These are phyloP conservation scores for Coccyzus lansbergi DNA, from an alignment of 2,797 vertebrate species.

Conservation along the genomic window DNA sequence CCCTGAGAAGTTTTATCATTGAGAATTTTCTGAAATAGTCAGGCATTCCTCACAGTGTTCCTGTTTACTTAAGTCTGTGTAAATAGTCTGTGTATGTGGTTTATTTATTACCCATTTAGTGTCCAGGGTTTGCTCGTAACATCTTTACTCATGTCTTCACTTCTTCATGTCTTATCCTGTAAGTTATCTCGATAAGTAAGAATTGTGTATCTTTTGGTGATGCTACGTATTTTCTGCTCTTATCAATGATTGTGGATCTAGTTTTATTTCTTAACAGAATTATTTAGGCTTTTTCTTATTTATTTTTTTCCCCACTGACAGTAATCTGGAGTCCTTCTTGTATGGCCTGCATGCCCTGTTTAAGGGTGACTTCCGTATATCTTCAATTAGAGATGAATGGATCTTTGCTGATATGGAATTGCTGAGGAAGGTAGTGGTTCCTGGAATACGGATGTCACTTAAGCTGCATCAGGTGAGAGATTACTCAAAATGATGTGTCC, in stretches of 20 bases:
- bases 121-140: neutral
- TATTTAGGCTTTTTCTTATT: neutral
- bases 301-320: conserved; percentile 59
- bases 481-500: neutral
- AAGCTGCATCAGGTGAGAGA: conserved; percentile 94
- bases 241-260: neutral
- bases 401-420: conserved; percentile 99
- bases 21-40: neutral
- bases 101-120: neutral
- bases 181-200: neutral
- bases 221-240: neutral
- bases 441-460: conserved; percentile 97
- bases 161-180: neutral
- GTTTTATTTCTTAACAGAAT: conserved; percentile 1
- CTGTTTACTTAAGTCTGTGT: neutral
- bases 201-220: neutral
- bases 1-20: neutral
- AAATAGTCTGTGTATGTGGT: neutral
- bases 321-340: conserved; percentile 97
- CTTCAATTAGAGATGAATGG: conserved; percentile 97
- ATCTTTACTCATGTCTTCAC: neutral
- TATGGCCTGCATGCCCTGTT: conserved; percentile 97
- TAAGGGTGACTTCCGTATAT: conserved; percentile 98
- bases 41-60: neutral
- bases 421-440: conserved; percentile 95